Evolutionary conservation across 2,888 invertebrate genomes (phyloP), one percentile per base, ranked within the genome.

Genomic region (Papilio gigon): DNA sequence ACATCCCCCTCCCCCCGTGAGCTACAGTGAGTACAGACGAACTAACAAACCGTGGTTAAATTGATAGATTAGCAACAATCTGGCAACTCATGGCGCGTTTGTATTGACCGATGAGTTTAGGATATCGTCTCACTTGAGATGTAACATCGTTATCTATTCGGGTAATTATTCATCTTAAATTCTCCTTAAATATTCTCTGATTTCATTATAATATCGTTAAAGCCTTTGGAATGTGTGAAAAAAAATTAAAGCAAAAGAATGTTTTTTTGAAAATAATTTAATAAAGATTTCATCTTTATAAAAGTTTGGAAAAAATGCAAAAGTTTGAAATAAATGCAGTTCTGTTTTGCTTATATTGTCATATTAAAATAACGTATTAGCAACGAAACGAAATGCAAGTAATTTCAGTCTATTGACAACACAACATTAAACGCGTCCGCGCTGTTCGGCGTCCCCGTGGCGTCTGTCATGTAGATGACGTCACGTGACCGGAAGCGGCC

Each of bases 401-500:
- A 53, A 61, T 61, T 30, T 53, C 17, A 12, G 11, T 37, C 37
- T 47, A 68, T 69, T 53, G 64, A 69, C 65, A 53, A 47, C 37
- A 53, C 9, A 67, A 53, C 69, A 65, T 69, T 33, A 60, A 76
- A 75, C 77, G 81, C 86, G 87, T 86, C 87, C 80, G 79, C 78
- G 80, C 80, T 79, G 81, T 76, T 77, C 77, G 78, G 76, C 80
- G 83, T 80, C 82, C 77, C 76, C 78, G 79, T 75, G 73, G 79
- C 75, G 73, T 74, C 85, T 90, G 89, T 90, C 88, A 91, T 89
- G 90, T 88, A 89, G 90, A 92, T 90, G 89, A 87, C 87, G 90
- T 91, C 92, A 91, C 91, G 91, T 87, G 91, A 88, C 92, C 90
- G 91, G 92, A 91, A 86, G 87, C 83, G 12, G 88, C 87, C 86